phyloP scores from a whole-genome alignment of 2,113 vertebrate genomes.

The Neodontobutis hainanensis region DNA sequence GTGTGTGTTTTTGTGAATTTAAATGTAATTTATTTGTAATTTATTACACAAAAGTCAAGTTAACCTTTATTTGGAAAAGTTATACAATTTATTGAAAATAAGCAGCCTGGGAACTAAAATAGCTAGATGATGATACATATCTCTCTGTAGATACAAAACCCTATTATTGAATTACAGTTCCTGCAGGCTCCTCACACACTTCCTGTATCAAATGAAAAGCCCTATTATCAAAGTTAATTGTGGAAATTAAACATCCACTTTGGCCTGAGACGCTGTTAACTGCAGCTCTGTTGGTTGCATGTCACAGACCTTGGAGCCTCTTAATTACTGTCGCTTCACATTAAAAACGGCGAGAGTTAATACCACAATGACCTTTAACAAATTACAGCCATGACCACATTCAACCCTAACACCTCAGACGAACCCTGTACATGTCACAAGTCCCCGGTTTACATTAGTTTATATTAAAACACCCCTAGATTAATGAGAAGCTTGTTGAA shows the following conservation, averaged over 20 bases:
- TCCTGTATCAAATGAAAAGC: not conserved
- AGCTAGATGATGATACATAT: no score
- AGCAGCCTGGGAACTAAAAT: not conserved
- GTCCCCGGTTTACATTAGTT: no score
- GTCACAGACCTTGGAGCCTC: not conserved
- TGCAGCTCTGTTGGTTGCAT: not conserved
- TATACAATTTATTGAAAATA: not conserved
- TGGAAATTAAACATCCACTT: not conserved
- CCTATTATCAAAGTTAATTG: not conserved
- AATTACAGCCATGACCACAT: not conserved
- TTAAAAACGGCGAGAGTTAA: not conserved
- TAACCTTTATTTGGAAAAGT: no score
- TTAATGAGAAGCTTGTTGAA: no score
- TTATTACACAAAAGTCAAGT: no score
- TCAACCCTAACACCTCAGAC: not conserved
- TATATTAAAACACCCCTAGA: no score
- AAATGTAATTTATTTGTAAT: no score
- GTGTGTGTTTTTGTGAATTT: no score
- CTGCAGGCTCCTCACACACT: not conserved
- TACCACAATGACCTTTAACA: slow-evolving; percentile 4
- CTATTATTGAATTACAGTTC: not conserved
- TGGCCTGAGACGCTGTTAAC: not conserved
- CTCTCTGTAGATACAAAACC: not conserved
- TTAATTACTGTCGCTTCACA: not conserved
- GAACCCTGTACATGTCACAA: not conserved